These are phyloP conservation scores for Phaetusa simplex DNA, from an alignment of 2,113 vertebrate genomes.

Conservation along the genomic window DNA sequence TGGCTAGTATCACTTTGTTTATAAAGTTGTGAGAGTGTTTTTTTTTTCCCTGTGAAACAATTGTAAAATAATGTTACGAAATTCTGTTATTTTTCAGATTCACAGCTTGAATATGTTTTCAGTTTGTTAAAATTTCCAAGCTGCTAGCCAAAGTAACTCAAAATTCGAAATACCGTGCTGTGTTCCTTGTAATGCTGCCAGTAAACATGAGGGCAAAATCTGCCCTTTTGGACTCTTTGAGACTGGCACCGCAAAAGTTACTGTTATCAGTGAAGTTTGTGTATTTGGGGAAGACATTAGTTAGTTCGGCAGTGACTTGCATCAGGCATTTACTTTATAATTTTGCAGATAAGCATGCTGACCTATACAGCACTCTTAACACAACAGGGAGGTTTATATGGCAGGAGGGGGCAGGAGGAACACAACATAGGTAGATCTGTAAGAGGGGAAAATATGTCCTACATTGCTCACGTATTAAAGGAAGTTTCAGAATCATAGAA, in stretches of 20 bases:
- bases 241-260: neutral
- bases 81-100: slow-evolving; percentile 50
- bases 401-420: neutral
- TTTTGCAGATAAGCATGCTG: neutral
- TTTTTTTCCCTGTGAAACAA: neutral
- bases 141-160: slow-evolving; percentile 53
- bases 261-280: neutral
- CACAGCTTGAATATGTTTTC: slow-evolving; percentile 57
- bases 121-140: slow-evolving; percentile 56
- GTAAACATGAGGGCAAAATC: neutral
- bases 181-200: slow-evolving; percentile 34
- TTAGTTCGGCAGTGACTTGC: neutral
- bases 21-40: neutral
- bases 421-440: too few relatives aligned
- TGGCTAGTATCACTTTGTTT: neutral
- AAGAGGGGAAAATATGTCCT: neutral
- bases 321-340: neutral
- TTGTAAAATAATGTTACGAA: slow-evolving; percentile 24
- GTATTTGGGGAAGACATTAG: neutral
- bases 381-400: neutral
- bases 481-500: neutral
- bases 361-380: neutral
- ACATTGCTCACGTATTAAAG: neutral
- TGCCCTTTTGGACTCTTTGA: slow-evolving; percentile 22
- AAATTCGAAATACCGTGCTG: slow-evolving; percentile 8